Base-by-base conservation (phyloP, 2,113 vertebrate genomes). In the Zosterops pallidus region DNA sequence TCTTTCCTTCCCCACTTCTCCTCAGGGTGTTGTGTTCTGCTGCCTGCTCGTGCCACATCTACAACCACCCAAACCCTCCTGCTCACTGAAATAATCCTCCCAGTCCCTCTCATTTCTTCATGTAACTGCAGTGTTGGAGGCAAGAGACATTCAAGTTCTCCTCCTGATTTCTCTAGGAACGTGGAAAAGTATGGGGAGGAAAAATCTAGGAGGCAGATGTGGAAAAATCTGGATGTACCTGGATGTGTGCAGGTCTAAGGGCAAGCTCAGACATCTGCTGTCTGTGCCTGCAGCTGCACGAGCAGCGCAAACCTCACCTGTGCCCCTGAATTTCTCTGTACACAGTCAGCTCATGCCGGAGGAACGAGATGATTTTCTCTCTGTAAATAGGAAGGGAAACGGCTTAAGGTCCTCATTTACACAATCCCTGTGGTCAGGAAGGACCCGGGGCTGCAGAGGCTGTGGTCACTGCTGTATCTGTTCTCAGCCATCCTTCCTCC, bases 11-110 rank as follows among this genome's bases (percentile, higher is more conserved):
- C 42, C 33, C 77, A 56, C 60, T 92, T 95, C 68, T 85, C 49
- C 80, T 94, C 52, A 71, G 86, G 83, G 92, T 86, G 65, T 52
- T 46, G 39, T 71, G 71, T 92, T 94, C 89, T 89, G 81, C 83
- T 81, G 52, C 53, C 75, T 86, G 62, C 59, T 63, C 3, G 9
- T 47, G 72, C 49, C 47, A 70, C 76, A 74, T 65, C 76, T 89
- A 42, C 86, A 88, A 18, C 21, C 80, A 53, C 50, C 19, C 57
- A 10, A 53, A 50, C 56, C 69, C 69, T 78, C 55, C 0, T 0
- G 26, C 72, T 86, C 0, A 0, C 87, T 52, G 37, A 42, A 89
- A 75, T 28, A 1, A 47, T 69, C 47, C 42, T 47, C 52, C 67
- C 68, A 52, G 62, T 47, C 42, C 47, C 37, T 62, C 46, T 2